Base-by-base conservation (phyloP, 2,888 invertebrate genomes). In the Tiliacea citrago region DNA sequence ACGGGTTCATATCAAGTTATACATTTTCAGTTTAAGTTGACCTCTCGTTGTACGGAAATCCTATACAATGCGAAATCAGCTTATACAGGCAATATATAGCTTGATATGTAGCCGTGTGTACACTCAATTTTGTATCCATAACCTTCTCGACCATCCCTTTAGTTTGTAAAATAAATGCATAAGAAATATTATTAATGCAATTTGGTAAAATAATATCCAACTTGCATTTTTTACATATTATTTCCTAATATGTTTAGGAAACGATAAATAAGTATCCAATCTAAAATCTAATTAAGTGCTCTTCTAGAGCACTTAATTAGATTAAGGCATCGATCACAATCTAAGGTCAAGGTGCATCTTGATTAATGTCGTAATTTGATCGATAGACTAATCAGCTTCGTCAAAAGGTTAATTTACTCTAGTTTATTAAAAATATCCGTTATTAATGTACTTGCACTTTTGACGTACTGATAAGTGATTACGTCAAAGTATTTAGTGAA, bases 271-370 rank as follows among this genome's bases (percentile, higher is more conserved):
- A 35, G 51, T 80, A 62, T 58, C 66, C 68, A 79, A 70, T 72
- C 73, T 61, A 77, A 81, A 75, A 71, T 69, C 55, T 74, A 73
- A 79, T 83, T 57, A 62, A 60, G 8, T 71, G 82, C 45, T 84
- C 73, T 72, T 84, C 73, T 72, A 79, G 57, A 72, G n/a, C n/a
- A n/a, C n/a, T n/a, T n/a, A n/a, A n/a, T n/a, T n/a, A n/a, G n/a
- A 73, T 73, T 68, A 63, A 74, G 60, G 24, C n/a, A 74, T 69
- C 55, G 47, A 70, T 74, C 69, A 68, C 47, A 74, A 78, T 68
- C 71, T 77, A 85, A 85, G 78, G 74, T 83, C 85, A 85, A 77
- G 81, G 62, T 63, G 65, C 70, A 73, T 77, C 55, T 75, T 75
- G 51, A 79, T 83, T 60, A 79, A 74, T 73, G 58, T 73, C 61